Evolutionary conservation across 2,113 vertebrate genomes (phyloP).

Genomic region (Aythya baeri): DNA sequence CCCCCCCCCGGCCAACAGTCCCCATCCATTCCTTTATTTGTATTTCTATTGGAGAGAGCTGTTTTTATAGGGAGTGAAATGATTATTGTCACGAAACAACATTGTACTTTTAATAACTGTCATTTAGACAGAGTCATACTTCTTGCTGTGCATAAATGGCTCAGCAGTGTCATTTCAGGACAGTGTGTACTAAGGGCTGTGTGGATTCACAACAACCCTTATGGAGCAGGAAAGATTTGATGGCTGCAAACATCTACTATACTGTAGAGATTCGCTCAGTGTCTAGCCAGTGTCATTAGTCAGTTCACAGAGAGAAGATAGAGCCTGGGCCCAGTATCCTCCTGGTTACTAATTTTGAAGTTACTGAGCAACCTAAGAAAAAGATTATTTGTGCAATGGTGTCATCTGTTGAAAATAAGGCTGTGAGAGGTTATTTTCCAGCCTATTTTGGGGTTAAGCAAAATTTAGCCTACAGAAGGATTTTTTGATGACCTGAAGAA

Average conservation of each 20-base stretch:
- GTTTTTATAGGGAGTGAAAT: slow-evolving; percentile 18
- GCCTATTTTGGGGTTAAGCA: not conserved
- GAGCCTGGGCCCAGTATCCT: not conserved
- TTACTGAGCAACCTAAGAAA: not conserved
- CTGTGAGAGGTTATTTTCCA: not conserved
- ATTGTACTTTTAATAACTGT: slow-evolving; percentile 17
- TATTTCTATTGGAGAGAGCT: not conserved
- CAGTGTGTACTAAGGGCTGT: not conserved
- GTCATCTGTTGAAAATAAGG: not conserved
- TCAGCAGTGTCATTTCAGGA: slow-evolving; percentile 26
- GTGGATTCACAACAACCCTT: not conserved
- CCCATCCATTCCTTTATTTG: not conserved
- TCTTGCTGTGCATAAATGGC: slow-evolving; percentile 34
- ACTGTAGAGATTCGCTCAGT: not conserved
- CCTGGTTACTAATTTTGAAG: not conserved
- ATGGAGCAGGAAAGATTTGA: slow-evolving; percentile 1
- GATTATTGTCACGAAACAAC: not conserved
- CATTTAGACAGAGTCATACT: slow-evolving; percentile 5
- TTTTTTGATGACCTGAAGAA: not conserved
- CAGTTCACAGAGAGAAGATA: not conserved
- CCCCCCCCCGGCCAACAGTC: not conserved
- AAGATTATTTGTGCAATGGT: not conserved
- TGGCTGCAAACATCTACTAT: not conserved
- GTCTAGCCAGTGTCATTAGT: not conserved
- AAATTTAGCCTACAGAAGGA: not conserved